Conservation (phyloP, 2,113 vertebrate species). For the Gambusia holbrooki region DNA sequence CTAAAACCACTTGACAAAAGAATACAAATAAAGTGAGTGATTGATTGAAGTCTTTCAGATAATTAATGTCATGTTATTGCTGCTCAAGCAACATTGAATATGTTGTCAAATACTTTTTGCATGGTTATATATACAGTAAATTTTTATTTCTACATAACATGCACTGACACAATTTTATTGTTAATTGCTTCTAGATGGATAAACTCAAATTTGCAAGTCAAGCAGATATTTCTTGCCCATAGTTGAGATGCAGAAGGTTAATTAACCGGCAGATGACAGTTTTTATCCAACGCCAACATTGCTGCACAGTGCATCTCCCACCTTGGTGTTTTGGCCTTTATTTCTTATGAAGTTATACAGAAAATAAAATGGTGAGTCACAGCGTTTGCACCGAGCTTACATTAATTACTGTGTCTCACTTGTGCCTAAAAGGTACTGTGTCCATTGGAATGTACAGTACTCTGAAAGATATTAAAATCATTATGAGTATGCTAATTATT, state of each 20-base stretch:
- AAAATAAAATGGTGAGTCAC: conserved; percentile 9
- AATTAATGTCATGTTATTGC: not conserved
- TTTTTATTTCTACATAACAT: not conserved
- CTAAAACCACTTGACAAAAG: not conserved
- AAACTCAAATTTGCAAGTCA: not conserved
- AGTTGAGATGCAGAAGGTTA: not conserved
- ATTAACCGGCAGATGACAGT: not conserved
- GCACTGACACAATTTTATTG: not conserved
- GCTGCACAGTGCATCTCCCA: conserved; percentile 7
- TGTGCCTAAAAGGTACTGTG: conserved; percentile 15
- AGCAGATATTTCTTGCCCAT: not conserved
- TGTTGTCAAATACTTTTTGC: not conserved
- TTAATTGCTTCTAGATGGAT: not conserved
- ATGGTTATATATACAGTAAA: not conserved
- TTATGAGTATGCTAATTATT: conserved; percentile 68
- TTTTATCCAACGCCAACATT: not conserved
- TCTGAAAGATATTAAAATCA: conserved; percentile 59
- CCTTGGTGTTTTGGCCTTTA: conserved; percentile 1
- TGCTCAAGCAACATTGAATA: not conserved
- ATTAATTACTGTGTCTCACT: conserved; percentile 61
- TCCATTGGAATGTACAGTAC: conserved; percentile 49
- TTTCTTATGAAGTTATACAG: not conserved
- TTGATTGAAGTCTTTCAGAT: not conserved
- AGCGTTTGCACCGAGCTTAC: conserved; percentile 37
- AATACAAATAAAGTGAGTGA: not conserved